Evolutionary conservation across 2,113 vertebrate species (phyloP).

Genomic region (Leucopternis melanops): DNA sequence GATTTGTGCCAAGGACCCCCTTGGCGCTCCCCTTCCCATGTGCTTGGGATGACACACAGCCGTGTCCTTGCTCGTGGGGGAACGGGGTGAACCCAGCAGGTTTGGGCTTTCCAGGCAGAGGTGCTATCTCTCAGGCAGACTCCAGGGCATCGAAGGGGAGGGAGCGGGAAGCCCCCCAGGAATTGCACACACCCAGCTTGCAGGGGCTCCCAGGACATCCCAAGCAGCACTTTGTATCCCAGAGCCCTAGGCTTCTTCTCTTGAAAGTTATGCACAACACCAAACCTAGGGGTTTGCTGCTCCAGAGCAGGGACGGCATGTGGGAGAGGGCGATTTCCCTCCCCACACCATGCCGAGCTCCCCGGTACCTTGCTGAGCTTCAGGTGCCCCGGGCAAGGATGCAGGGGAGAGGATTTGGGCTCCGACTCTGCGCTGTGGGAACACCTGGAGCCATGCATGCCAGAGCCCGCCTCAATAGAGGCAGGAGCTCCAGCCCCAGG

Average conservation of each 20-base stretch:
- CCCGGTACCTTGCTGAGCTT: background rate
- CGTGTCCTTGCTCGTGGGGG: rapidly evolving
- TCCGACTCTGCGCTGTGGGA: background rate
- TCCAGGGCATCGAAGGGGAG: background rate
- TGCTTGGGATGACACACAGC: rapidly evolving
- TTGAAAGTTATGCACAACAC: background rate
- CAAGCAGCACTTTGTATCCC: background rate
- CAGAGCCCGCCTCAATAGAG: background rate
- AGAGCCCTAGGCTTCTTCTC: background rate
- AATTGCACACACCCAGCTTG: background rate
- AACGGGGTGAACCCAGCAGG: background rate
- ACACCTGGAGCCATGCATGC: conserved; percentile 53
- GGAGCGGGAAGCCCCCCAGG: background rate
- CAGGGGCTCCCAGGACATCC: background rate
- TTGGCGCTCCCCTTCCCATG: background rate
- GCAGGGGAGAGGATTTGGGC: background rate
- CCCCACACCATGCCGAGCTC: background rate
- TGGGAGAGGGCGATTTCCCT: rapidly evolving
- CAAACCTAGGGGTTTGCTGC: background rate
- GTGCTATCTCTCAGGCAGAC: too few species aligned
- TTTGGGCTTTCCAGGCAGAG: background rate
- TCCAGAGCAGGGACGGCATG: background rate
- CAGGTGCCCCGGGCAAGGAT: background rate
- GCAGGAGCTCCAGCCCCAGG: background rate
- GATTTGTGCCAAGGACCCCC: background rate